Evolutionary conservation across 37 sponge, comb jelly and placozoan species (phyloP).

Genomic region (Amphimedon queenslandica): DNA sequence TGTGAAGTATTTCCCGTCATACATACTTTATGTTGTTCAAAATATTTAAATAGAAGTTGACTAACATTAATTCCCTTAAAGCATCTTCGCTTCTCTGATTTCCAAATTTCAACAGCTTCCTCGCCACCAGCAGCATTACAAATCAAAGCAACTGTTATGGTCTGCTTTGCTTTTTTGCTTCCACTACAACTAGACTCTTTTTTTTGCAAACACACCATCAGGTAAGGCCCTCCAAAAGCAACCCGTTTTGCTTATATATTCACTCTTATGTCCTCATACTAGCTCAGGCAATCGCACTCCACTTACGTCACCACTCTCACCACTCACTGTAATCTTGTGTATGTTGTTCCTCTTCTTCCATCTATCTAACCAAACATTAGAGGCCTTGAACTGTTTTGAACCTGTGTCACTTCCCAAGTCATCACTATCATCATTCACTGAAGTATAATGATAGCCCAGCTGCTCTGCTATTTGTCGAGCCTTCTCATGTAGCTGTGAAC

Average conservation of each 20-base stretch:
- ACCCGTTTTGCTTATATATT: slow-evolving; percentile 41
- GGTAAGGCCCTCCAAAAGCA: slow-evolving; percentile 34
- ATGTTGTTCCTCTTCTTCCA: too few species aligned
- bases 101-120: slow-evolving; percentile 26
- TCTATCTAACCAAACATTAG: too few species aligned
- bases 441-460: slow-evolving; percentile 19
- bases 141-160: slow-evolving; percentile 58
- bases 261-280: slow-evolving; percentile 14
- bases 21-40: too few species aligned
- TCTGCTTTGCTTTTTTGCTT: slow-evolving; percentile 56
- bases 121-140: slow-evolving; percentile 62
- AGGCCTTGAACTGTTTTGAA: too few species aligned
- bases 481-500: slow-evolving; percentile 33
- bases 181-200: slow-evolving; percentile 47
- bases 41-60: slow-evolving; percentile 44
- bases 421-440: slow-evolving; percentile 12
- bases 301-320: slow-evolving; percentile 41
- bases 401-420: too few species aligned
- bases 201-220: too few species aligned
- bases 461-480: slow-evolving; percentile 28
- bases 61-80: slow-evolving; percentile 41
- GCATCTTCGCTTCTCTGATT: slow-evolving; percentile 33
- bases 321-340: slow-evolving; percentile 28
- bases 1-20: too few species aligned
- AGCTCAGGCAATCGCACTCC: slow-evolving; percentile 43